These are phyloP conservation scores for Tenebrio molitor DNA, from an alignment of 1,140 invertebrate genomes.

Conservation along the genomic window DNA sequence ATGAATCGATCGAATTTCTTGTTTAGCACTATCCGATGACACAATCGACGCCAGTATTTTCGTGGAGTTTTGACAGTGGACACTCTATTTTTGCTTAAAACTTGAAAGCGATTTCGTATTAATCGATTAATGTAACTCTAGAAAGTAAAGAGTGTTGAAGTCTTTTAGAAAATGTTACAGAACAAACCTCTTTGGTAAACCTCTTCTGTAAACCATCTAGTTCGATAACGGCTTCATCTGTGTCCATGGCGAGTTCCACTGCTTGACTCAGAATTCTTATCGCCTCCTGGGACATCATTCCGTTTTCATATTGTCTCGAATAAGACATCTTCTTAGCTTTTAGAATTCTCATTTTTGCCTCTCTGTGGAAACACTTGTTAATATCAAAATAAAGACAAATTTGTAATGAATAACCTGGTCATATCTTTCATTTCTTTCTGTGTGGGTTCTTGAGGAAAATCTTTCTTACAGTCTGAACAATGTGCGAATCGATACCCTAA, in stretches of 20 bases:
- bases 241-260: conserved; percentile 66
- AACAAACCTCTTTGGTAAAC: conserved; percentile 1
- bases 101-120: not conserved
- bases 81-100: not conserved
- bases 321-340: conserved; percentile 69
- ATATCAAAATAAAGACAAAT: too few species aligned
- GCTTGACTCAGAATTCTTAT: conserved; percentile 65
- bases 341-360: conserved; percentile 67
- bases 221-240: conserved; percentile 64
- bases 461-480: conserved; percentile 67
- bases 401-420: too few species aligned
- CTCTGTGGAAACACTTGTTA: conserved; percentile 47
- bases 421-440: conserved; percentile 68
- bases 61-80: not conserved
- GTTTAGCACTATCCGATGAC: conserved; percentile 12
- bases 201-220: conserved; percentile 59
- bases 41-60: conserved; percentile 10
- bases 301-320: conserved; percentile 68
- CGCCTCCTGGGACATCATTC: conserved; percentile 67
- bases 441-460: conserved; percentile 67
- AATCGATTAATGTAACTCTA: not conserved
- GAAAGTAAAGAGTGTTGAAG: not conserved
- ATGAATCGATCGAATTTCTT: conserved; percentile 12
- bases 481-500: conserved; percentile 30
- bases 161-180: too few species aligned